Percentiles rank a stretch among this genome's conserved stretches.
phyloP scores from a whole-genome alignment of 2,113 vertebrate species.

The Zosterops pallidus region DNA sequence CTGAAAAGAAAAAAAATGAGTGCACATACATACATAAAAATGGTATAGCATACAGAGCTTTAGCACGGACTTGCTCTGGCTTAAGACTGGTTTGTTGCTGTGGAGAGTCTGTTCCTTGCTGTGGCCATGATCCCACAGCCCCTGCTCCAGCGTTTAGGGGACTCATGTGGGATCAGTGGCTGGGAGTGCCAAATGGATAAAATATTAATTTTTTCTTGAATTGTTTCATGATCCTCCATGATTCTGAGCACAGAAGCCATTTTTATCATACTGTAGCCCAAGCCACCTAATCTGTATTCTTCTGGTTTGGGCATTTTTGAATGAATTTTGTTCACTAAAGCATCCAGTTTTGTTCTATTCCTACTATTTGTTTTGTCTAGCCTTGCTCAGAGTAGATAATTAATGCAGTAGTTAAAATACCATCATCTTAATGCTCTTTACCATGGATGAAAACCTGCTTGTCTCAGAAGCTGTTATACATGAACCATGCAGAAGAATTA shows the following conservation, averaged over 20 bases:
- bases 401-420: neutral
- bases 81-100: neutral
- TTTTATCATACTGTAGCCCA: neutral
- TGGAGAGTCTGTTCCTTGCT: neutral
- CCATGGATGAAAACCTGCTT: neutral
- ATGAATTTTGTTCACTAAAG: neutral
- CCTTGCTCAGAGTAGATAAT: neutral
- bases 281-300: neutral
- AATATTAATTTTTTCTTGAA: neutral
- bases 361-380: slow-evolving; percentile 12
- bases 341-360: neutral
- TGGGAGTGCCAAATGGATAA: neutral
- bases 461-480: neutral
- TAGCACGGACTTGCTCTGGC: neutral
- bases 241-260: neutral
- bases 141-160: neutral
- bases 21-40: no score
- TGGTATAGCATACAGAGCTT: neutral
- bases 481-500: neutral
- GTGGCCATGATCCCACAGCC: neutral
- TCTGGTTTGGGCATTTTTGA: neutral
- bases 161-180: neutral
- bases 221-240: neutral
- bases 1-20: neutral
- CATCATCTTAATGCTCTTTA: neutral